Evolutionary conservation across 2,888 invertebrate genomes (phyloP).

Genomic region (Acronicta alni): DNA sequence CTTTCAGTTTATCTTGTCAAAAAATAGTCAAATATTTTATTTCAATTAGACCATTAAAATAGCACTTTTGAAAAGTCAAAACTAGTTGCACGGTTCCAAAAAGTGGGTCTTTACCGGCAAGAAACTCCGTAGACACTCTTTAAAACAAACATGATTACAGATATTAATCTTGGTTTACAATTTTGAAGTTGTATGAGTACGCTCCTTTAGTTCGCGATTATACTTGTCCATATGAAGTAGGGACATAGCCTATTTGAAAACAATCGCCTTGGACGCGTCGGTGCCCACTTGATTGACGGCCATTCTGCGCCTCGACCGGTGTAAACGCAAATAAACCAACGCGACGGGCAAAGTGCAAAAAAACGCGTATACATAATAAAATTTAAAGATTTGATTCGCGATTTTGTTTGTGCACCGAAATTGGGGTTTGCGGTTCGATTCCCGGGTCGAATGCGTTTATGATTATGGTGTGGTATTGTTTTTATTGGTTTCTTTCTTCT

Average conservation of each 20-base stretch:
- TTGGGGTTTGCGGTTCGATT: slow-evolving; percentile 37
- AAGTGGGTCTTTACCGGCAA: no score
- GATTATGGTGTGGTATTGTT: slow-evolving; percentile 38
- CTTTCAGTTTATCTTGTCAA: no score
- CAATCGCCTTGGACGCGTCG: slow-evolving; percentile 67
- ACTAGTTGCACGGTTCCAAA: no score
- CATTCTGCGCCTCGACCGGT: slow-evolving; percentile 53
- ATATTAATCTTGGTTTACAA: no score
- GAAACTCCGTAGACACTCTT: no score
- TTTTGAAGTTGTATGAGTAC: slow-evolving; percentile 35
- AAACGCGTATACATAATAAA: slow-evolving; percentile 53
- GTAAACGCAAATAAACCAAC: slow-evolving; percentile 59
- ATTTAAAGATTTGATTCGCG: slow-evolving; percentile 54
- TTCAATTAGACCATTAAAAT: no score
- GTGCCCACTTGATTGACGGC: slow-evolving; percentile 67
- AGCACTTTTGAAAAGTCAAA: no score
- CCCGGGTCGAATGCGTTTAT: slow-evolving; percentile 36
- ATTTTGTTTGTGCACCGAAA: slow-evolving; percentile 39
- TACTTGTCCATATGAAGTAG: slow-evolving; percentile 64
- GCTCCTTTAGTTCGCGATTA: slow-evolving; percentile 60
- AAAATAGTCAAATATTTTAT: no score
- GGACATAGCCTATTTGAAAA: slow-evolving; percentile 71
- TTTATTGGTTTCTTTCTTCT: slow-evolving; percentile 9
- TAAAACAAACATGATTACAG: no score
- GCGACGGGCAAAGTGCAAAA: slow-evolving; percentile 29